Evolutionary conservation across 2,797 vertebrate genomes (phyloP).

Genomic region (Sebastes steindachneri): DNA sequence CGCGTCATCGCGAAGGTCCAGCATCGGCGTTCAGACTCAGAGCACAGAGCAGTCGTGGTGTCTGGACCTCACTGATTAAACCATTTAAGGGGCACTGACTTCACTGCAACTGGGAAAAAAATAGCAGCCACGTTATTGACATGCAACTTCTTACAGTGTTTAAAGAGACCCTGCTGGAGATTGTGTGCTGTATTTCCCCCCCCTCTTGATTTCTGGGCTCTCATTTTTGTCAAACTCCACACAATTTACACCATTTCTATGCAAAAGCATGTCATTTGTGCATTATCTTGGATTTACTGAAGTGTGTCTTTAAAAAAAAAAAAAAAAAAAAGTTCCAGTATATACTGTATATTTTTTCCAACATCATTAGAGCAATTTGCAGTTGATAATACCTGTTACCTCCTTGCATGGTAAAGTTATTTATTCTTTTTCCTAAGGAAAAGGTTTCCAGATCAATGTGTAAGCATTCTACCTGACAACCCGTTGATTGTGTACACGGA

Average conservation of each 20-base stretch:
- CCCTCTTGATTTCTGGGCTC: slow-evolving; percentile 29
- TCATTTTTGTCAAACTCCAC: slow-evolving; percentile 45
- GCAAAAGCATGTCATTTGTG: slow-evolving; percentile 82
- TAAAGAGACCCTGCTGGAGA: slow-evolving; percentile 50
- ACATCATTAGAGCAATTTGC: slow-evolving; percentile 50
- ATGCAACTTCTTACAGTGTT: slow-evolving; percentile 65
- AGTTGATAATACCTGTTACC: slow-evolving; percentile 73
- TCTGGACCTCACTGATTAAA: slow-evolving; percentile 81
- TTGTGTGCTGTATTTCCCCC: slow-evolving; percentile 37
- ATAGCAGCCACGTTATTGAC: neutral
- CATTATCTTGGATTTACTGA: slow-evolving; percentile 70
- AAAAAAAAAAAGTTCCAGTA: slow-evolving; percentile 32
- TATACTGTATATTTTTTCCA: slow-evolving; percentile 55
- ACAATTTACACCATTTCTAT: slow-evolving; percentile 76
- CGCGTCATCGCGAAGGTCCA: slow-evolving; percentile 74
- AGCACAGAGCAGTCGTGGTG: slow-evolving; percentile 84
- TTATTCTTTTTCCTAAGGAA: slow-evolving; percentile 85
- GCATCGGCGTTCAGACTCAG: slow-evolving; percentile 77
- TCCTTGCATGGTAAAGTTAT: slow-evolving; percentile 82
- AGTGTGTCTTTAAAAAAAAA: slow-evolving; percentile 52
- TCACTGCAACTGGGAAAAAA: neutral
- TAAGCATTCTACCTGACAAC: slow-evolving; percentile 75
- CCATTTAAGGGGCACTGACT: neutral
- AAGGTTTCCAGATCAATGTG: slow-evolving; percentile 78
- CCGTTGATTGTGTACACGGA: slow-evolving; percentile 57